A percentile compares a stretch with the other conserved stretches of the same genome.
phyloP scores from a whole-genome alignment of 2,797 vertebrate species.

The Gobionotothen gibberifrons region DNA sequence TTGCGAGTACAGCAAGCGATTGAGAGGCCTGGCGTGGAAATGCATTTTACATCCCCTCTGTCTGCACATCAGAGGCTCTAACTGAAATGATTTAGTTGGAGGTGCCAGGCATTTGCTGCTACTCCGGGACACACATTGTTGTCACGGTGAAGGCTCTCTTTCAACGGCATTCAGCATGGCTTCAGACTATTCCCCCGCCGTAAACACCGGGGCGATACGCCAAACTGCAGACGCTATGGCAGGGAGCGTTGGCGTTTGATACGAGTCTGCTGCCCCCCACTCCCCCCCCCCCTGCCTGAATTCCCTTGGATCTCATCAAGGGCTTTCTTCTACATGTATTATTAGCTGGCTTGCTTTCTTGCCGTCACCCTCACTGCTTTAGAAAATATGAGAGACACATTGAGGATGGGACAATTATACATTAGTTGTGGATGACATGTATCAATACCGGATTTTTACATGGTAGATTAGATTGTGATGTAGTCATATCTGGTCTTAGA shows the following conservation, averaged over 20 bases:
- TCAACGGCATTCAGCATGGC: constrained; percentile 60
- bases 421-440: constrained; percentile 27
- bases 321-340: constrained; percentile 61
- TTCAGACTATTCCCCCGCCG: constrained; percentile 61
- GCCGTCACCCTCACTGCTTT: constrained; percentile 41
- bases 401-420: constrained; percentile 20
- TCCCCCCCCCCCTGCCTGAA: constrained; percentile 40
- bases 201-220: constrained; percentile 67
- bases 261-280: constrained; percentile 51
- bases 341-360: constrained; percentile 62
- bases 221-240: constrained; percentile 59
- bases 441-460: constrained; percentile 2
- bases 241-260: constrained; percentile 64
- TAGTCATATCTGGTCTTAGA: not conserved
- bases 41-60: constrained; percentile 64
- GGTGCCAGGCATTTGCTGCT: constrained; percentile 69
- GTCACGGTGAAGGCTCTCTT: constrained; percentile 68
- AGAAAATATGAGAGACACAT: constrained; percentile 27
- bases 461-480: not conserved
- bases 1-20: constrained; percentile 50
- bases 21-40: constrained; percentile 68
- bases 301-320: constrained; percentile 77
- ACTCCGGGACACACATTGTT: constrained; percentile 68
- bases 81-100: constrained; percentile 78
- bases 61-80: constrained; percentile 74